Percentiles rank a stretch among this genome's conserved stretches.
These are phyloP conservation scores for Steinernema scapterisci DNA, from an alignment of 2,888 invertebrate genomes.

Conservation along the genomic window DNA sequence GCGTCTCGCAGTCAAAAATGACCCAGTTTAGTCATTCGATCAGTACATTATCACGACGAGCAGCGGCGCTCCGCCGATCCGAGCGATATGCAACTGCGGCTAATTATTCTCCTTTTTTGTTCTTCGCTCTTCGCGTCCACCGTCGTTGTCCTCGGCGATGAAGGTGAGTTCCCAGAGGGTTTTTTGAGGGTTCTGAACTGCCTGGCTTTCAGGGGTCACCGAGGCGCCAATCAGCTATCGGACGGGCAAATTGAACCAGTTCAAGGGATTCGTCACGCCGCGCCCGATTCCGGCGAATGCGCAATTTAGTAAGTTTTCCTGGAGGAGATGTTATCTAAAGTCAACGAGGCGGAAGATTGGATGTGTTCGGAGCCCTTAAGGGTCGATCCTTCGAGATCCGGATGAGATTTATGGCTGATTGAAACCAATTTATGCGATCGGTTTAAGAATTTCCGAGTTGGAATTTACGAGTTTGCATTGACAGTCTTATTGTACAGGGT, in stretches of 20 bases:
- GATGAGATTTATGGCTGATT: too few species aligned
- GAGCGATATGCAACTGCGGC: slow-evolving; percentile 29
- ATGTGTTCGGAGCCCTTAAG: too few species aligned
- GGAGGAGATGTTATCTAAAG: background rate
- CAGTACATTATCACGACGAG: slow-evolving; percentile 32
- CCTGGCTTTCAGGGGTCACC: background rate
- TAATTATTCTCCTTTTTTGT: slow-evolving; percentile 31
- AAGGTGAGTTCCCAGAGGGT: background rate
- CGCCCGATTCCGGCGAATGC: slow-evolving; percentile 53
- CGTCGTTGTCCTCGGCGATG: background rate
- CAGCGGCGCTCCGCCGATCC: slow-evolving; percentile 28
- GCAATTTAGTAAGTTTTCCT: slow-evolving; percentile 45
- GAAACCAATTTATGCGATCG: background rate
- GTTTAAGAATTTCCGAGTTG: background rate
- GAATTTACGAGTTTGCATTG: slow-evolving; percentile 31
- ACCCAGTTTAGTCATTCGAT: slow-evolving; percentile 31
- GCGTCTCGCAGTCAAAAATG: slow-evolving; percentile 30
- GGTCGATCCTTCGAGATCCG: too few species aligned
- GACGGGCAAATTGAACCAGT: slow-evolving; percentile 60
- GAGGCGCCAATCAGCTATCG: slow-evolving; percentile 14
- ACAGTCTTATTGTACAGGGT: too few species aligned
- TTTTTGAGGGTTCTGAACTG: background rate
- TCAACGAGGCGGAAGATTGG: background rate
- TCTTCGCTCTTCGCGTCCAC: background rate
- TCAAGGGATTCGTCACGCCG: slow-evolving; percentile 61